These are phyloP conservation scores for Gordius sp. DNA, from an alignment of 2,888 invertebrate genomes.

Conservation along the genomic window DNA sequence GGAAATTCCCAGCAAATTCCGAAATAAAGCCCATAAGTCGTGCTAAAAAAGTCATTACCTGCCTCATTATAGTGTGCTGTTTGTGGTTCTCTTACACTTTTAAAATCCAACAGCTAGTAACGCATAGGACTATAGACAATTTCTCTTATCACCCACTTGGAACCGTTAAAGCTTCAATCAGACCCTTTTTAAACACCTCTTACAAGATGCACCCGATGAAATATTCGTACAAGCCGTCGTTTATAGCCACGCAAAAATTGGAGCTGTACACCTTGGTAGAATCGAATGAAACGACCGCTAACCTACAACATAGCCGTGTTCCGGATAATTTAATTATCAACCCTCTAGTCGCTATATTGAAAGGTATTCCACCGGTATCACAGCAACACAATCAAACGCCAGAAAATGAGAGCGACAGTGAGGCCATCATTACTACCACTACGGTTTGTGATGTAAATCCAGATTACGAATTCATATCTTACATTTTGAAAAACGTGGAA, in stretches of 20 bases:
- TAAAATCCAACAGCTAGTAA: neutral
- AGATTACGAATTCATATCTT: neutral
- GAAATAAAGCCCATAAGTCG: neutral
- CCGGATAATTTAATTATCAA: neutral
- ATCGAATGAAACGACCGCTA: neutral
- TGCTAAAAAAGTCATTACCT: constrained; percentile 6
- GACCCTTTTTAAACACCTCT: neutral
- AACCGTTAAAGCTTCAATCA: neutral
- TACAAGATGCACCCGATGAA: too few species aligned
- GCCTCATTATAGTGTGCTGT: neutral
- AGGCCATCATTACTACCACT: too few species aligned
- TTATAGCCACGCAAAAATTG: neutral
- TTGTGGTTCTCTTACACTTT: constrained; percentile 12
- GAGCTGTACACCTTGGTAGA: neutral
- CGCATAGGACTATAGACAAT: neutral
- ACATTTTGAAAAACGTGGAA: constrained; percentile 1
- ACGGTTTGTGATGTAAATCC: constrained; percentile 4
- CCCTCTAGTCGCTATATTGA: neutral
- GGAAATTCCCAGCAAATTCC: neutral
- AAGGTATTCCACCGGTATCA: neutral
- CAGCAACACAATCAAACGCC: neutral
- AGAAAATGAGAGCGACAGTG: neutral
- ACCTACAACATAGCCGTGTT: neutral
- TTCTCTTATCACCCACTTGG: neutral
- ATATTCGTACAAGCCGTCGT: too few species aligned